These are phyloP conservation scores for Megathymus violae DNA, from an alignment of 1,140 invertebrate species.

Conservation along the genomic window DNA sequence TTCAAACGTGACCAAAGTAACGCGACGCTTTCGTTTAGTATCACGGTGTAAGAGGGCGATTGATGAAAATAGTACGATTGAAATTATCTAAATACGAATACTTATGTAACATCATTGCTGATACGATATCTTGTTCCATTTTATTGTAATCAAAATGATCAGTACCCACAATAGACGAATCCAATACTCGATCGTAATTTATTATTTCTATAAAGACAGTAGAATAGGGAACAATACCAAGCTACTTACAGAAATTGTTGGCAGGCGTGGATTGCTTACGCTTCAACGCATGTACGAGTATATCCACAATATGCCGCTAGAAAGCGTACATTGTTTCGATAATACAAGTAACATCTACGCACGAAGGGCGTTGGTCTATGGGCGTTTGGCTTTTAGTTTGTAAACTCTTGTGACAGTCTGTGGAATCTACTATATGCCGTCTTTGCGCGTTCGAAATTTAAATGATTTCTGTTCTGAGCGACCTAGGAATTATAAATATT, in stretches of 20 bases:
- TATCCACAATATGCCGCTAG: slow-evolving; percentile 35
- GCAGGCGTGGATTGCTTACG: slow-evolving; percentile 53
- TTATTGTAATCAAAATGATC: background rate
- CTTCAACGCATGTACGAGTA: slow-evolving; percentile 43
- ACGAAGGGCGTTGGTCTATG: slow-evolving; percentile 41
- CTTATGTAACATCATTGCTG: too few species aligned
- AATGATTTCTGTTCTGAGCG: too few species aligned
- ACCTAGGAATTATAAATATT: too few species aligned
- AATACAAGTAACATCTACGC: slow-evolving; percentile 49
- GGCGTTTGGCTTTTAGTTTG: slow-evolving; percentile 38
- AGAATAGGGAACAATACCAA: slow-evolving; percentile 52
- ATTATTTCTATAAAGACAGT: slow-evolving; percentile 32
- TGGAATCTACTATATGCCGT: slow-evolving; percentile 40
- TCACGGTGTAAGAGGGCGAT: slow-evolving; percentile 15
- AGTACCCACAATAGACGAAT: slow-evolving; percentile 1
- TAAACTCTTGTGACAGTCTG: slow-evolving; percentile 47
- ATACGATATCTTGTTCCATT: too few species aligned
- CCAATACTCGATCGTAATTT: slow-evolving; percentile 29
- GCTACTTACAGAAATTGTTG: slow-evolving; percentile 44
- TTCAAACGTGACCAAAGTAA: slow-evolving; percentile 44
- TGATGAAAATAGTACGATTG: too few species aligned
- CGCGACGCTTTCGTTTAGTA: too few species aligned
- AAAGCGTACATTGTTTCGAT: slow-evolving; percentile 51
- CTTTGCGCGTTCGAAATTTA: slow-evolving; percentile 47
- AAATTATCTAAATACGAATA: too few species aligned